These are phyloP conservation scores for Aspidiotus destructor DNA, from an alignment of 2,888 invertebrate genomes.

Conservation along the genomic window DNA sequence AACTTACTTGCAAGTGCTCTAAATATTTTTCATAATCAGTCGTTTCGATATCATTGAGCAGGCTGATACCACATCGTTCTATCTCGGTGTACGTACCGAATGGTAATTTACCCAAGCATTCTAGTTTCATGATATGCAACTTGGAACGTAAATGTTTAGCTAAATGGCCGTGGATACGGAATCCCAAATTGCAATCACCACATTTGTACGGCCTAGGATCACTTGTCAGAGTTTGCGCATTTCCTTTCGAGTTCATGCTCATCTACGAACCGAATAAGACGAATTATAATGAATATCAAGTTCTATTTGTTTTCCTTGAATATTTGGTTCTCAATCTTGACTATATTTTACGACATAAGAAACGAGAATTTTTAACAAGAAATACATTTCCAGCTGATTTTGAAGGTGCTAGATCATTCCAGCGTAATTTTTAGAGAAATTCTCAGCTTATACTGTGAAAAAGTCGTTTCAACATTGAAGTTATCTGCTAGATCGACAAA, in stretches of 20 bases:
- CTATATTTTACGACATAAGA: too few species aligned
- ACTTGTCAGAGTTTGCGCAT: conserved; percentile 67
- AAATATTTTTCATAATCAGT: conserved; percentile 92
- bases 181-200: conserved; percentile 89
- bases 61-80: conserved; percentile 76
- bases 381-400: not conserved
- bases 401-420: too few species aligned
- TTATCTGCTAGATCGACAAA: too few species aligned
- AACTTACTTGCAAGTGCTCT: conserved; percentile 64
- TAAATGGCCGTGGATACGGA: conserved; percentile 91
- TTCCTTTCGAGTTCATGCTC: conserved; percentile 75
- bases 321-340: too few species aligned
- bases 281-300: not conserved
- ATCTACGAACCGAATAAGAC: conserved; percentile 41
- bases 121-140: conserved; percentile 88
- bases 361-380: not conserved
- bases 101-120: conserved; percentile 83
- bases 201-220: conserved; percentile 96
- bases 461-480: too few species aligned
- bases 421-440: too few species aligned
- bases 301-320: too few species aligned
- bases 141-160: conserved; percentile 94
- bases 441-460: too few species aligned
- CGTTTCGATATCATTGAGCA: conserved; percentile 83
- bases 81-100: conserved; percentile 91